A percentile compares a stretch with the other conserved stretches of the same genome.
Conservation (phyloP, 2,888 invertebrate genomes). For the Coenonympha glycerion region DNA sequence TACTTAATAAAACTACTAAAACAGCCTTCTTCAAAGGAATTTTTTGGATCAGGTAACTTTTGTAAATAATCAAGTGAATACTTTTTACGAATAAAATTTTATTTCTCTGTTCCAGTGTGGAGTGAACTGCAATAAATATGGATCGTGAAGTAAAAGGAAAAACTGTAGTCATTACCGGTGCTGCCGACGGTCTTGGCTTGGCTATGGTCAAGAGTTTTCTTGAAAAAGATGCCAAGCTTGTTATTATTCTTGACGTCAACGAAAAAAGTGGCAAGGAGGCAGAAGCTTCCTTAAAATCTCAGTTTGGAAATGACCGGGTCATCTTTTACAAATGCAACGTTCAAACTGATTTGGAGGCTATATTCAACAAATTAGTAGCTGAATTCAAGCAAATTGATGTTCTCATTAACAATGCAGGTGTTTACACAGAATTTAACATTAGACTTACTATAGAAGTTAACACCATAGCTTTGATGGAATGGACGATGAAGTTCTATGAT, state of each 20-base stretch:
- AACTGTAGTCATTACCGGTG: constrained; percentile 27
- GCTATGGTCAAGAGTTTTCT: constrained; percentile 29
- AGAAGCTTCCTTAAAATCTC: constrained; percentile 32
- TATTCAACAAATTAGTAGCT: constrained; percentile 39
- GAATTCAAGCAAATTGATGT: constrained; percentile 47
- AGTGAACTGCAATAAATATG: constrained; percentile 16
- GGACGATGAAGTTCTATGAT: constrained; percentile 67
- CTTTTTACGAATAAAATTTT: not conserved
- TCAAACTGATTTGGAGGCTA: constrained; percentile 52
- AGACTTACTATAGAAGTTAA: constrained; percentile 43
- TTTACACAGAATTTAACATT: constrained; percentile 32
- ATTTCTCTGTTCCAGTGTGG: not conserved
- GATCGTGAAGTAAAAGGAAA: constrained; percentile 26
- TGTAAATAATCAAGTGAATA: too few relatives aligned
- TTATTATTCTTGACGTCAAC: constrained; percentile 28
- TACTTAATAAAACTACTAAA: too few relatives aligned
- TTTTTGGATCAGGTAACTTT: too few relatives aligned
- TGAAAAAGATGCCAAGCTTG: constrained; percentile 27
- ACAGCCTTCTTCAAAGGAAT: too few relatives aligned
- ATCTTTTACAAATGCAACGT: constrained; percentile 66
- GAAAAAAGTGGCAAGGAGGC: constrained; percentile 24
- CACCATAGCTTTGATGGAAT: constrained; percentile 36
- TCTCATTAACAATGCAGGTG: constrained; percentile 54
- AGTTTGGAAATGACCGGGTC: constrained; percentile 54
- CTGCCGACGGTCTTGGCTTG: constrained; percentile 27